phyloP scores from a whole-genome alignment of 2,113 vertebrate species.

The Dicentrarchus labrax region DNA sequence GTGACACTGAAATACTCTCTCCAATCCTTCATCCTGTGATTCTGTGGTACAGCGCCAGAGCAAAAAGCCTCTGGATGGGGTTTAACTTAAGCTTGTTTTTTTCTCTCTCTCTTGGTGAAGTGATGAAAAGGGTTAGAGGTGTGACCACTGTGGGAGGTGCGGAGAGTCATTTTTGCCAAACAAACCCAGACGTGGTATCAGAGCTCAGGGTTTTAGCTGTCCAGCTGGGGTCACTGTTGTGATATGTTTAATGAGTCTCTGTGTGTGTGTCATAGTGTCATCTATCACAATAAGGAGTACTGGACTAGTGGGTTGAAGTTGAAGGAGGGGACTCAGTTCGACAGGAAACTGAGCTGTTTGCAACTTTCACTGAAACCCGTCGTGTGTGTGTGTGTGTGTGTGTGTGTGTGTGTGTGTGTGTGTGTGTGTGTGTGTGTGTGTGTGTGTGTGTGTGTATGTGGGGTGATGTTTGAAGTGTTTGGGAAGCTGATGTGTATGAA shows the following conservation, averaged over 20 bases:
- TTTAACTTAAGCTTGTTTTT: conserved; percentile 21
- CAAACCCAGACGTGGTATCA: conserved; percentile 3
- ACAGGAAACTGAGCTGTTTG: not conserved
- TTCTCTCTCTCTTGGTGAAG: not conserved
- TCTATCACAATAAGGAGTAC: conserved; percentile 2
- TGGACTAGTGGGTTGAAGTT: not conserved
- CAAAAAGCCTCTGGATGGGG: conserved; percentile 7
- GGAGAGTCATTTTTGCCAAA: conserved; percentile 13
- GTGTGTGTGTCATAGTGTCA: not conserved
- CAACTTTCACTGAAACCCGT: not conserved
- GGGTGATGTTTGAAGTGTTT: not conserved
- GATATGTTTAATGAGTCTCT: conserved; percentile 19
- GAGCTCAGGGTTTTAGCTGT: conserved; percentile 12
- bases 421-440: too few species aligned
- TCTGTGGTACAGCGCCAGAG: not conserved
- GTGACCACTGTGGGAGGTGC: conserved; percentile 6
- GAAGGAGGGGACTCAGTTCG: not conserved
- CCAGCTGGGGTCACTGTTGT: conserved; percentile 75
- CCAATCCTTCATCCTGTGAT: conserved; percentile 15
- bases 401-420: too few species aligned
- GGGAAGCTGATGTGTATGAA: not conserved
- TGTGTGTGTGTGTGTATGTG: too few species aligned
- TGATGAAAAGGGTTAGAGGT: conserved; percentile 23
- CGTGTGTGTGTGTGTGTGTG: not conserved
- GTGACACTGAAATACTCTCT: conserved; percentile 42